Percentiles rank a stretch among this genome's conserved stretches.
Conservation (phyloP, 2,797 vertebrate species). For the Kryptolebias ocellatus region DNA sequence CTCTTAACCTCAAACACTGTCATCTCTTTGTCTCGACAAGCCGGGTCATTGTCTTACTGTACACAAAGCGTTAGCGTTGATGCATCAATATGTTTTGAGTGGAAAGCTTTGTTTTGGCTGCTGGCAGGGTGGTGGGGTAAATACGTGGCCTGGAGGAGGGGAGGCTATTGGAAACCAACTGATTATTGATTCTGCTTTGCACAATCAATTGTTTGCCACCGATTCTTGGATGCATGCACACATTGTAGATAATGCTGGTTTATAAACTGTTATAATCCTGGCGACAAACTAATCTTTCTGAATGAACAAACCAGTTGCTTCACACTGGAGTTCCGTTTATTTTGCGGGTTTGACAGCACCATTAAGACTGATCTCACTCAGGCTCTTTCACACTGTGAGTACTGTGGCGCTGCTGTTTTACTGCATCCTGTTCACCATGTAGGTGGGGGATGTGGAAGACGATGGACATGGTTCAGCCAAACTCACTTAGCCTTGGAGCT, state of each 20-base stretch:
- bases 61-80: conserved; percentile 54
- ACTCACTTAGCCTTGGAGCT: conserved; percentile 52
- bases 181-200: conserved; percentile 57
- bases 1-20: conserved; percentile 55
- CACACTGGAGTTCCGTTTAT: conserved; percentile 10
- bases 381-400: conserved; percentile 58
- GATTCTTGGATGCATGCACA: conserved; percentile 17
- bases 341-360: conserved; percentile 58
- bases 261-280: conserved; percentile 17
- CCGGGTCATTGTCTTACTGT: conserved; percentile 54
- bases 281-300: conserved; percentile 26
- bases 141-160: conserved; percentile 38
- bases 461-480: conserved; percentile 45
- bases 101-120: conserved; percentile 36
- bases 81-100: conserved; percentile 41
- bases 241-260: background rate
- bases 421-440: conserved; percentile 54
- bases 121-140: conserved; percentile 8
- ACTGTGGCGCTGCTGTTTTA: conserved; percentile 70
- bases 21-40: conserved; percentile 54
- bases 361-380: conserved; percentile 71
- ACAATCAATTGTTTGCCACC: conserved; percentile 37
- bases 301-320: conserved; percentile 19
- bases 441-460: conserved; percentile 68
- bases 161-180: conserved; percentile 59